Conservation (phyloP, 2,797 vertebrate genomes). For the Lithobates pipiens region DNA sequence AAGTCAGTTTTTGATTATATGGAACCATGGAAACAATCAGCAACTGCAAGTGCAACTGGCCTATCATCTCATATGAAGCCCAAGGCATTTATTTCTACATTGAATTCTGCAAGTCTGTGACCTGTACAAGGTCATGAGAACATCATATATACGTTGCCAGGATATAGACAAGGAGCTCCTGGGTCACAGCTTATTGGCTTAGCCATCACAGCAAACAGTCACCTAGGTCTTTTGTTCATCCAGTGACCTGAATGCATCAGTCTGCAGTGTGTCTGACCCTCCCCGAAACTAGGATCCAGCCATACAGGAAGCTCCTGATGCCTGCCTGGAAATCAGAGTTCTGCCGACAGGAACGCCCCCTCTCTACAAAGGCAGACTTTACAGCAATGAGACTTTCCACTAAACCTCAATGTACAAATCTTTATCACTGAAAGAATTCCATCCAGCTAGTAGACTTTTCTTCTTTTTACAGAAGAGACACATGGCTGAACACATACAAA, state of each 20-base stretch:
- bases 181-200: constrained; percentile 8
- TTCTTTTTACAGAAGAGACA: neutral
- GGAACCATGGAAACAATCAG: too few relatives aligned
- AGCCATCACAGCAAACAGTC: constrained; percentile 15
- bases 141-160: neutral
- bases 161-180: neutral
- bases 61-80: too few relatives aligned
- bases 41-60: too few relatives aligned
- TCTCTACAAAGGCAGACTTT: constrained; percentile 18
- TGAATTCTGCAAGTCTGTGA: neutral
- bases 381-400: constrained; percentile 12
- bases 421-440: constrained; percentile 4
- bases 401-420: constrained; percentile 7
- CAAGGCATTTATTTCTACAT: too few relatives aligned
- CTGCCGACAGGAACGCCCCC: neutral
- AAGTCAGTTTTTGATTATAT: too few relatives aligned
- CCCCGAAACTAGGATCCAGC: constrained; percentile 20
- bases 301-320: neutral
- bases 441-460: neutral
- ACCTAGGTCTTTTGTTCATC: constrained; percentile 38
- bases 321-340: constrained; percentile 16
- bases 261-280: constrained; percentile 54
- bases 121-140: constrained; percentile 30
- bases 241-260: constrained; percentile 50
- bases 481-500: constrained; percentile 24